Evolutionary conservation across 1,140 invertebrate genomes (phyloP), one percentile per base, ranked within the genome.

Genomic region (Eufriesea mexicana): DNA sequence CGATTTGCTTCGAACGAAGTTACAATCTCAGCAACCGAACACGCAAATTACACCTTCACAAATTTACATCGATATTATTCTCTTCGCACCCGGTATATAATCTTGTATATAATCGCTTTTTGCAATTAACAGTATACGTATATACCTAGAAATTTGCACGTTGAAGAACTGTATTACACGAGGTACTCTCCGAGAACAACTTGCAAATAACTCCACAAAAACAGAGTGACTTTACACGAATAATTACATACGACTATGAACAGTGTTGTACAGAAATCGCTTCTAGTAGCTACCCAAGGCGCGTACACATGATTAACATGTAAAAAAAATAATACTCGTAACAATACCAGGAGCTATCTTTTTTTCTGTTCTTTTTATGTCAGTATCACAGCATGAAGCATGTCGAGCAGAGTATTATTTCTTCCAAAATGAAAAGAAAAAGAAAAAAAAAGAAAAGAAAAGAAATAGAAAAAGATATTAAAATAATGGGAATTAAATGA

Each of bases 341-440:
- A 54, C 20, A 18, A 14, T 28, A 45, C 0, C 5, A n/a, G 4
- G 7, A 64, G 59, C 23, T 67, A 57, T 18, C 10, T 51, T n/a
- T 42, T 35, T 64, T 80, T 45, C 54, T 80, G 28, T 47, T 49
- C 12, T 66, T 23, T 49, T 51, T 28, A 25, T 23, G 23, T 54
- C 20, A 14, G 18, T 49, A 28, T 61, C 25, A 55, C 45, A 54
- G 83, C 83, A 84, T 81, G 83, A 59, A n/a, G 83, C 79, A 81
- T 84, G 83, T 25, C 57, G 45, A 61, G 67, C 14, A 49, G 62
- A 42, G 23, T 59, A 66, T 51, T 55, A 68, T 9, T 12, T 25
- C 20, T 55, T 67, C 14, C 51, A 9, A n/a, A 64, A 16, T 20
- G 35, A 16, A 10, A 23, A n/a, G 28, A 49, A 35, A 9, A 1